A percentile compares a stretch with the other conserved stretches of the same genome.
Conservation (phyloP, 1,140 invertebrate species). For the Drosophila paulistorum region DNA sequence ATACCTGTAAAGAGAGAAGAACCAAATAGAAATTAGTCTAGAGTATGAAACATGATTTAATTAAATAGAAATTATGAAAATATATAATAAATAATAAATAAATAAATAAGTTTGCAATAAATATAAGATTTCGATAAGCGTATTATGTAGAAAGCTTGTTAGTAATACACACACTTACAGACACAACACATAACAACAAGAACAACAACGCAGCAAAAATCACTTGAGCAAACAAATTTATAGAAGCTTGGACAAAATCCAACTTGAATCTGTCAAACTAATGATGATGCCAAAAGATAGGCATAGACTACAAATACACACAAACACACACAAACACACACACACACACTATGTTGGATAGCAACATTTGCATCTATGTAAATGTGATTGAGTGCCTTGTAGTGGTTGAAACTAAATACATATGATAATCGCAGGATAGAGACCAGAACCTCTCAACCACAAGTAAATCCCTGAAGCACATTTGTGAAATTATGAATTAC, state of each 20-base stretch:
- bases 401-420: slow-evolving; percentile 13
- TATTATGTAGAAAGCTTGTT: slow-evolving; percentile 14
- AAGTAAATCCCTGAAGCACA: slow-evolving; percentile 18
- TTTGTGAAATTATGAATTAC: slow-evolving; percentile 50
- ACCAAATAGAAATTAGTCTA: not conserved
- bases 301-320: not conserved
- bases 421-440: slow-evolving; percentile 12
- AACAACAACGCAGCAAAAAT: slow-evolving; percentile 11
- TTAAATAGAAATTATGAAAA: slow-evolving; percentile 25
- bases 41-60: slow-evolving; percentile 27
- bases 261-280: slow-evolving; percentile 13
- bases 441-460: slow-evolving; percentile 16
- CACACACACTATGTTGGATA: not conserved
- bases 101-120: slow-evolving; percentile 12
- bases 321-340: not conserved
- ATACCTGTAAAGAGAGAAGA: not conserved
- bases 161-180: slow-evolving; percentile 17
- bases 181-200: not conserved
- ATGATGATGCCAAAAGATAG: not conserved
- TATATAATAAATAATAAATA: slow-evolving; percentile 19
- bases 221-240: slow-evolving; percentile 6
- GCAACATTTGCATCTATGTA: slow-evolving; percentile 1
- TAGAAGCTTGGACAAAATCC: slow-evolving; percentile 1
- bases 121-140: slow-evolving; percentile 20
- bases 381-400: slow-evolving; percentile 2